Conservation (phyloP, 2,797 vertebrate genomes). For the Lagodon rhomboides region DNA sequence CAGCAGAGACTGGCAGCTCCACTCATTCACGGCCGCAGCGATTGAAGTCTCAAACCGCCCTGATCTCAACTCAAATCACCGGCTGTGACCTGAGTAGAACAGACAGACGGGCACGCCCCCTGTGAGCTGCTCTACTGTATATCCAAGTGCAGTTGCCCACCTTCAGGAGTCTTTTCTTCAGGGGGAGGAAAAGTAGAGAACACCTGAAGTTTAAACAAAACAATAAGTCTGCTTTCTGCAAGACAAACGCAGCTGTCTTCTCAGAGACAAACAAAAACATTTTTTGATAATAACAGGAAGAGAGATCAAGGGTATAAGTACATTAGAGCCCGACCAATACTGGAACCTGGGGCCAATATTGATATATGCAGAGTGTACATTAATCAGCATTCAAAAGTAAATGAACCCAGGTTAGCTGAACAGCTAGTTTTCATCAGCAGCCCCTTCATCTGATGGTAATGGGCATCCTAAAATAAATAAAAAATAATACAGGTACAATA, state of each 20-base stretch:
- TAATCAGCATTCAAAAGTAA: too few relatives aligned
- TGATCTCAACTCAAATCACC: conserved; percentile 78
- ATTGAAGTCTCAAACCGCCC: conserved; percentile 79
- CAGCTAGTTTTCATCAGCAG: too few relatives aligned
- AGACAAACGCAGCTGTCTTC: conserved; percentile 57
- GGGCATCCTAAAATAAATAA: too few relatives aligned
- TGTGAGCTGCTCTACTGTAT: conserved; percentile 57
- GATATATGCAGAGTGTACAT: too few relatives aligned
- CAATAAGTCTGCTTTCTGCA: conserved; percentile 52
- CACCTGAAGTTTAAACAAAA: conserved; percentile 58
- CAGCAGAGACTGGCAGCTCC: conserved; percentile 75
- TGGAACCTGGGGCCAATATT: too few relatives aligned
- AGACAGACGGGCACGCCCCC: conserved; percentile 83
- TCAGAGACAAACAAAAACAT: conserved; percentile 28
- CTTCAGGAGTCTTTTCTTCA: conserved; percentile 63
- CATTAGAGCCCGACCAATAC: too few relatives aligned
- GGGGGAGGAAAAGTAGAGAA: conserved; percentile 44
- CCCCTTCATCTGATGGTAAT: too few relatives aligned
- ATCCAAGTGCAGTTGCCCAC: conserved; percentile 65
- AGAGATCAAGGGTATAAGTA: conserved; percentile 30
- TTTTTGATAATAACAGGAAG: conserved; percentile 21
- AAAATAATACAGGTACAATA: too few relatives aligned
- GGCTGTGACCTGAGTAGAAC: conserved; percentile 74
- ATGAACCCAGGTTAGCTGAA: too few relatives aligned
- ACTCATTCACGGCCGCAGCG: conserved; percentile 60